A percentile compares a stretch with the other conserved stretches of the same genome.
These are phyloP conservation scores for Hartigia nigra DNA, from an alignment of 2,888 invertebrate species.

Conservation along the genomic window DNA sequence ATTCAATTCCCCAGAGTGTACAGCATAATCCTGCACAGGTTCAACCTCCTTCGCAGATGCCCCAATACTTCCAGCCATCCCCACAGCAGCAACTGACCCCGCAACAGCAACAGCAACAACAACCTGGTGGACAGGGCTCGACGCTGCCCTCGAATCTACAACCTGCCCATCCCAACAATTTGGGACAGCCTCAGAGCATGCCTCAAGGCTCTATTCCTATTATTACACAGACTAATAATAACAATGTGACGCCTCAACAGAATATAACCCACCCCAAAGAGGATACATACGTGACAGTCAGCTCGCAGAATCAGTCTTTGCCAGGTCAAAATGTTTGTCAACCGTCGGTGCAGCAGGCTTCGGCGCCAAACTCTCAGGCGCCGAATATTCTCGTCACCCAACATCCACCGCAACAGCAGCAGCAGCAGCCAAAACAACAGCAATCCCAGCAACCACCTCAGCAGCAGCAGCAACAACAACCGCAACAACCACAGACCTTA, in stretches of 20 bases:
- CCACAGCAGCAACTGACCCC: conserved; percentile 40
- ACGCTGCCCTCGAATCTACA: conserved; percentile 73
- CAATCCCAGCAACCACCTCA: conserved; percentile 69
- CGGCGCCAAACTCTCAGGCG: conserved; percentile 49
- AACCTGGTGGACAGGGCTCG: conserved; percentile 69
- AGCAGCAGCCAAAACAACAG: conserved; percentile 68
- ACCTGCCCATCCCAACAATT: conserved; percentile 68
- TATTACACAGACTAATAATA: conserved; percentile 67
- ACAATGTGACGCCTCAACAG: conserved; percentile 48
- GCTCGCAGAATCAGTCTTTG: conserved; percentile 51
- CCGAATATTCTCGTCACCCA: conserved; percentile 54
- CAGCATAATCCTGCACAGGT: conserved; percentile 71
- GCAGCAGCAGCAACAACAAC: conserved; percentile 67
- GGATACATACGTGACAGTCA: conserved; percentile 52
- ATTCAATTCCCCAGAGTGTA: conserved; percentile 65
- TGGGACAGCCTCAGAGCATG: conserved; percentile 70
- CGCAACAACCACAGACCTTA: conserved; percentile 42
- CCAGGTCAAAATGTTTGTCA: conserved; percentile 54
- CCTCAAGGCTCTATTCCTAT: conserved; percentile 72
- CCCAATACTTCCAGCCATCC: conserved; percentile 51
- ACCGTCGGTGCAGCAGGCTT: conserved; percentile 41
- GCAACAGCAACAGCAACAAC: conserved; percentile 47
- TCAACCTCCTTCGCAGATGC: conserved; percentile 61
- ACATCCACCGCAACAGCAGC: conserved; percentile 62
- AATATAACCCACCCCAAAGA: conserved; percentile 51